phyloP scores from a whole-genome alignment of 2,113 vertebrate species.

The Cyanoderma ruficeps region DNA sequence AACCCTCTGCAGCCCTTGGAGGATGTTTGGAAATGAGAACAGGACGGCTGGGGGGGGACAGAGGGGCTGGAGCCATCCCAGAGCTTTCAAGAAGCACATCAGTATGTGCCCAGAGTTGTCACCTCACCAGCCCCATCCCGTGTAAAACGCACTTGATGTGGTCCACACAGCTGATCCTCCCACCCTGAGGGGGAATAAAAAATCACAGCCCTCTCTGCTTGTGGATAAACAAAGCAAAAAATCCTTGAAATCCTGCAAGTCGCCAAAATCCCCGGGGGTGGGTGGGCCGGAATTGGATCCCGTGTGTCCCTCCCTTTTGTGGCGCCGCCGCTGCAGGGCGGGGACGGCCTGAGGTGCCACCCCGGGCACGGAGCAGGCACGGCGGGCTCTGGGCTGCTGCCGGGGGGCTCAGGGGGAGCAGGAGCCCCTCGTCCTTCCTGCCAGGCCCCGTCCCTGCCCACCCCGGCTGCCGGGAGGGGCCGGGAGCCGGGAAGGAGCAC shows the following conservation, averaged over 20 bases:
- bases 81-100: rapidly evolving
- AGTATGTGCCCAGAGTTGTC: rapidly evolving
- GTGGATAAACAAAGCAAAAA: no score
- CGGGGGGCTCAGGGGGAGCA: background rate
- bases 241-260: background rate
- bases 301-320: rapidly evolving
- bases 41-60: background rate
- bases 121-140: rapidly evolving
- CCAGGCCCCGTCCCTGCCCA: background rate
- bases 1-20: background rate
- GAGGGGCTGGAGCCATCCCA: background rate
- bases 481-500: background rate
- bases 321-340: rapidly evolving
- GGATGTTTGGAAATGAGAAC: background rate
- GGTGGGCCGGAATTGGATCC: background rate
- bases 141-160: rapidly evolving
- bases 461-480: background rate
- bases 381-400: background rate
- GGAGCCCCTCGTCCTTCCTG: background rate
- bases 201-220: background rate
- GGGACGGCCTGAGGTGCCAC: background rate
- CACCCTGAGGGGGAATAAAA: background rate
- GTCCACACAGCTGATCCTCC: rapidly evolving
- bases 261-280: rapidly evolving
- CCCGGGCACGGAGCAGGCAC: background rate